Percentiles rank a stretch among this genome's conserved stretches.
Conservation (phyloP, 2,113 vertebrate species). For the Tupaia chinensis region DNA sequence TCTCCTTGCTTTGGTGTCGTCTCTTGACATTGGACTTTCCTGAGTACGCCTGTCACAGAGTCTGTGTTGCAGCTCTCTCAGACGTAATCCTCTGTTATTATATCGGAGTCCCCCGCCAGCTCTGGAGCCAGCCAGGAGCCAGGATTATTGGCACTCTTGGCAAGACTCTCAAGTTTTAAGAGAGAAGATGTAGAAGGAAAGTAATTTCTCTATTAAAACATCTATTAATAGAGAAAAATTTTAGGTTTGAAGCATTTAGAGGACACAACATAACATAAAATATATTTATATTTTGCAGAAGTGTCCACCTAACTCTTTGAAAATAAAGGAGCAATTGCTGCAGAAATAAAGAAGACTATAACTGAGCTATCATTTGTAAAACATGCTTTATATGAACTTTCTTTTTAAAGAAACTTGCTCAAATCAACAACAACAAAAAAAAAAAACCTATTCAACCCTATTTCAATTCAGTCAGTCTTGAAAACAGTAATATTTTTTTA, state of each 20-base stretch:
- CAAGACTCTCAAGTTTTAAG: neutral
- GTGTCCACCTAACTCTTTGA: neutral
- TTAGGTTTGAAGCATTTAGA: conserved; percentile 36
- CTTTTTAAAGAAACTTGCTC: neutral
- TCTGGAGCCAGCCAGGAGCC: too few relatives aligned
- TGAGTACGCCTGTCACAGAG: neutral
- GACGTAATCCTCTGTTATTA: neutral
- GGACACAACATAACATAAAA: neutral
- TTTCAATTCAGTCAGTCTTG: neutral
- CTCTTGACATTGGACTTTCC: neutral
- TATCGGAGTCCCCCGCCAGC: neutral
- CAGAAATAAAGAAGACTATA: neutral
- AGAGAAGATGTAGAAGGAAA: neutral
- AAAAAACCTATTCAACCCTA: neutral
- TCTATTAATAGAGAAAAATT: neutral
- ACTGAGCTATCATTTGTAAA: neutral
- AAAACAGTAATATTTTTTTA: too few relatives aligned
- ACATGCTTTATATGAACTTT: neutral
- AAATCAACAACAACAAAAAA: neutral
- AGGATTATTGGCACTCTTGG: too few relatives aligned
- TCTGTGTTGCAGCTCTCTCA: neutral
- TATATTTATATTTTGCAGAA: neutral
- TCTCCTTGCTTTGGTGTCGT: neutral
- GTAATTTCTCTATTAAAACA: neutral
- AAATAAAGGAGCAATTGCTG: neutral